Evolutionary conservation across 2,888 invertebrate species (phyloP).

Genomic region (Apotomis betuletana): DNA sequence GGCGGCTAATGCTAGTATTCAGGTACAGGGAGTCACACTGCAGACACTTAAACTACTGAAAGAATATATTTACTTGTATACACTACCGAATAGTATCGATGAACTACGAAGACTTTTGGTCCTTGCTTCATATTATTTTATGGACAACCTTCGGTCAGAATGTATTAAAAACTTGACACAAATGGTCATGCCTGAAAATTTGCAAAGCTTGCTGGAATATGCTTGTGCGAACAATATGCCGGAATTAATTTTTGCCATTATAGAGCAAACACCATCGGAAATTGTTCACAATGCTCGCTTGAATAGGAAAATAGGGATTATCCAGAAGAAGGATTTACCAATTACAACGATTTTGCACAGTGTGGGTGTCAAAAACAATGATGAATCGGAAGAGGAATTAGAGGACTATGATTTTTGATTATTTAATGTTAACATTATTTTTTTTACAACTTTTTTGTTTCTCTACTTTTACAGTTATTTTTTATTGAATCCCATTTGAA

Average conservation of each 20-base stretch:
- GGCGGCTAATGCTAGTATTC: conserved; percentile 50
- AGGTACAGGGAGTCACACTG: conserved; percentile 55
- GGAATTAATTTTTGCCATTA: conserved; percentile 21
- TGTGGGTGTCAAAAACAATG: too few relatives aligned
- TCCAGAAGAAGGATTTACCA: background rate
- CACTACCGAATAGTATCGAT: conserved; percentile 49
- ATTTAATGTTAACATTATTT: too few relatives aligned
- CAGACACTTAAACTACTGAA: conserved; percentile 57
- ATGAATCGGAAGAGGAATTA: too few relatives aligned
- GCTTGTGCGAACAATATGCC: conserved; percentile 57
- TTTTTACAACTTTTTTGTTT: too few relatives aligned
- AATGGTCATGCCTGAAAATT: conserved; percentile 48
- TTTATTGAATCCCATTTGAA: too few relatives aligned
- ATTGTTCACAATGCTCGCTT: background rate
- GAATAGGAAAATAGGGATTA: background rate
- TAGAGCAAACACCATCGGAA: background rate
- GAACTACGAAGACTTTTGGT: conserved; percentile 58
- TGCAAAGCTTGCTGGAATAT: conserved; percentile 56
- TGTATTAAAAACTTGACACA: conserved; percentile 56
- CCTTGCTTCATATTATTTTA: conserved; percentile 60
- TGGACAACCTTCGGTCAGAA: conserved; percentile 59
- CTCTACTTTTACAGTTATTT: too few relatives aligned
- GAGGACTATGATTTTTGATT: too few relatives aligned
- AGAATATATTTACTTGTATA: conserved; percentile 58
- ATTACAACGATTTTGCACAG: background rate